A percentile compares a stretch with the other conserved stretches of the same genome.
Conservation (phyloP, 2,888 invertebrate species). For the Agrotis segetum region DNA sequence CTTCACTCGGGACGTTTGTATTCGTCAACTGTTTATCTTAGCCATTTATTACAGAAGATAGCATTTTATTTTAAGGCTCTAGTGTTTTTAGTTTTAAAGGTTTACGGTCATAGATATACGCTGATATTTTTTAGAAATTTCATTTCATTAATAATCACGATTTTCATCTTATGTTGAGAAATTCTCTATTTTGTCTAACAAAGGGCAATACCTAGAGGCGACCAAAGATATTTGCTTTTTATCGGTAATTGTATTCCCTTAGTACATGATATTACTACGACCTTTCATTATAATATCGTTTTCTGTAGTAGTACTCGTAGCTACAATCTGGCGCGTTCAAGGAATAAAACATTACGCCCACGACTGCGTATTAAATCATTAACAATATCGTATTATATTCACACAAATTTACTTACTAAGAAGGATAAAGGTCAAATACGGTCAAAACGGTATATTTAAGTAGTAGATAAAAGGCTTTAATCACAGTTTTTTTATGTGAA, state of each 20-base stretch:
- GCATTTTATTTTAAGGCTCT: slow-evolving; percentile 6
- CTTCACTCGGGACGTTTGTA: slow-evolving; percentile 23
- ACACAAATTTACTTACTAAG: background rate
- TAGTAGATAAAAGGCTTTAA: background rate
- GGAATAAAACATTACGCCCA: slow-evolving; percentile 8
- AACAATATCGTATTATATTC: background rate
- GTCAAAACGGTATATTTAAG: background rate
- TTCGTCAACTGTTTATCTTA: slow-evolving; percentile 43
- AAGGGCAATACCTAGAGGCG: background rate
- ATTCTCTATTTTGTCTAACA: background rate
- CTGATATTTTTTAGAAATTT: background rate
- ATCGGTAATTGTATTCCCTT: background rate
- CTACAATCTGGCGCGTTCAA: background rate
- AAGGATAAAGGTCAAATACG: background rate
- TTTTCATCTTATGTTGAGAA: background rate
- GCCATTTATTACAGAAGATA: slow-evolving; percentile 33
- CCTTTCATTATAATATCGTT: background rate
- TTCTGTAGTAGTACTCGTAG: background rate
- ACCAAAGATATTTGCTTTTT: background rate
- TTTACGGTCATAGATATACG: background rate
- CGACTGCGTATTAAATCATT: background rate
- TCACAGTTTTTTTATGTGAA: background rate
- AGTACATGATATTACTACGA: background rate
- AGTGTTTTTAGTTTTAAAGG: background rate
- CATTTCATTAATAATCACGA: background rate